Base-by-base conservation (phyloP, 2,888 invertebrate species). In the Melanostoma scalare region DNA sequence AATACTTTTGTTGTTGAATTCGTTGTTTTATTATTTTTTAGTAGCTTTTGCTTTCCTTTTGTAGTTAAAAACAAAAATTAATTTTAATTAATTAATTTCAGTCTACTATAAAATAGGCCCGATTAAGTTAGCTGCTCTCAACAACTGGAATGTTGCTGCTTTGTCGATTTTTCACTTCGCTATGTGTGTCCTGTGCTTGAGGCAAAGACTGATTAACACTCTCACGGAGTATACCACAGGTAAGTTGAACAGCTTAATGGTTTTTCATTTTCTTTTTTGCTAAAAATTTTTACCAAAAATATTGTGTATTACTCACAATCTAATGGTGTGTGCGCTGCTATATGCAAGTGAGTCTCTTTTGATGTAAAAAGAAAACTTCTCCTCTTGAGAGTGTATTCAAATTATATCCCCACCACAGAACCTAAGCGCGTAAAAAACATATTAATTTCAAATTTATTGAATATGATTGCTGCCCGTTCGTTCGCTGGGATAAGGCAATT, bases 81-180 rank as follows among this genome's bases (percentile, higher is more conserved):
- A 81, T 53, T 42, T 38, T 3, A 48, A 71, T 46, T 73, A 60
- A 50, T 38, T 3, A 48, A 71, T 46, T 73, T 31, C 9, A 48
- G 73, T 69, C 80, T 79, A 86, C 86, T 86, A 86, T 86, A 86
- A 88, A 86, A 85, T 87, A 87, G 86, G 86, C 86, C 87, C 86
- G 88, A 86, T 87, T 87, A 1, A 85, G 89, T 88, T 89, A 89
- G 74, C 89, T 90, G 90, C 88, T 89, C 20, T 20, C 88, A 90
- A 90, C 89, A 90, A 90, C 90, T 90, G 91, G 90, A 90, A 90
- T 91, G 89, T 88, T 89, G 87, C 74, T 84, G 79, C 84, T 79
- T 61, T 9, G 79, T 84, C 63, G 71, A 78, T 78, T 74, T 20
- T 20, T 69, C 65, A 84, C 38, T 75, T 79, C 79, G 74, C 20